A percentile compares a stretch with the other conserved stretches of the same genome.
phyloP scores from a whole-genome alignment of 2,888 invertebrate genomes.

The Sarcophaga variegata region DNA sequence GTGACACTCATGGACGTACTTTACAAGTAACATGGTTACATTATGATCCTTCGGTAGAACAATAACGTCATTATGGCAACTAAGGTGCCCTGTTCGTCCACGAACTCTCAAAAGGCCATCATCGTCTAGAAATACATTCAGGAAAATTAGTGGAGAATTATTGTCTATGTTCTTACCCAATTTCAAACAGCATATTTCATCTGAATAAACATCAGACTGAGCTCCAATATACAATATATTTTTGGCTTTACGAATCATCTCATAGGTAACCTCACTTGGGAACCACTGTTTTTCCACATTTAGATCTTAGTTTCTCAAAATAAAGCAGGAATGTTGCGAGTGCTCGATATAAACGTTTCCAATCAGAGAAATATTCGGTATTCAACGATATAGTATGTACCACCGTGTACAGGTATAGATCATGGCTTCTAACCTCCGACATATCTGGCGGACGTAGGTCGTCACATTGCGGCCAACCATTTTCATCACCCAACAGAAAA shows the following conservation, averaged over 20 bases:
- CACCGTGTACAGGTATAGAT: background rate
- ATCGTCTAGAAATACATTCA: conserved; percentile 53
- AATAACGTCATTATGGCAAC: conserved; percentile 27
- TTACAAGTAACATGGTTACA: conserved; percentile 26
- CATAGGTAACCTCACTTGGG: background rate
- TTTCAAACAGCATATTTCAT: conserved; percentile 30
- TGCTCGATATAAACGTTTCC: conserved; percentile 58
- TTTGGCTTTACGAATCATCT: conserved; percentile 13
- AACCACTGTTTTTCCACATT: background rate
- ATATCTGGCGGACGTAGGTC: conserved; percentile 6
- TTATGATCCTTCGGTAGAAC: conserved; percentile 64
- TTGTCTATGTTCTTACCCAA: conserved; percentile 21
- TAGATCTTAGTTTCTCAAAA: conserved; percentile 32
- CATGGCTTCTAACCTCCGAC: background rate
- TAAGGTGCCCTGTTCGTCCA: conserved; percentile 52
- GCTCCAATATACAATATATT: conserved; percentile 3
- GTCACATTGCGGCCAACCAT: conserved; percentile 37
- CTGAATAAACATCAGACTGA: background rate
- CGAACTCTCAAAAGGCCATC: conserved; percentile 43
- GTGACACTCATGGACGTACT: conserved; percentile 39
- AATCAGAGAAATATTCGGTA: conserved; percentile 46
- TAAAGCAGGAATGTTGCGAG: conserved; percentile 50
- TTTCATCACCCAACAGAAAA: background rate
- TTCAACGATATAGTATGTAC: background rate
- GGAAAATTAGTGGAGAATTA: conserved; percentile 43